Percentiles rank a stretch among this genome's conserved stretches.
phyloP scores from a whole-genome alignment of 2,113 vertebrate species.

The Probosciger aterrimus region DNA sequence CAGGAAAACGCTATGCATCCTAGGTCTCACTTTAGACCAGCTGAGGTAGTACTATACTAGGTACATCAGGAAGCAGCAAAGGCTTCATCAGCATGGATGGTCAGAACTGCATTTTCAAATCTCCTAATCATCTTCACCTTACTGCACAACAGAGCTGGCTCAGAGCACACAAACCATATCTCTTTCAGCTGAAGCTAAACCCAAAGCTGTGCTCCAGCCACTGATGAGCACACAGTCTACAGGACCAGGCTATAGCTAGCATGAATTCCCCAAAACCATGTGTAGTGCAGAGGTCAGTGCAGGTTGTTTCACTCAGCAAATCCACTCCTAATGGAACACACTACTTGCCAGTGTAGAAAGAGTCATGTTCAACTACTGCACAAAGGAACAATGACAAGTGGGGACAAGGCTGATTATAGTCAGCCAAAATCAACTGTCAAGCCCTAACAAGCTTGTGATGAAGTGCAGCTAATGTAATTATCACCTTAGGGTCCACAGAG shows the following conservation, averaged over 20 bases:
- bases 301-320: not conserved
- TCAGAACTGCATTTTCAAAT: not conserved
- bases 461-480: conserved; percentile 59
- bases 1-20: not conserved
- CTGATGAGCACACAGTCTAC: not conserved
- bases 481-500: conserved; percentile 45
- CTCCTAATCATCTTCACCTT: not conserved
- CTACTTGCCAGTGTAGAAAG: not conserved
- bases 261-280: not conserved
- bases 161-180: not conserved
- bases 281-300: not conserved
- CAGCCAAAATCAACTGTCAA: conserved; percentile 58
- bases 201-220: not conserved
- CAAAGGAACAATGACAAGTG: conserved; percentile 58
- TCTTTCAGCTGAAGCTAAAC: not conserved
- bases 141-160: not conserved
- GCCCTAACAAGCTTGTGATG: conserved; percentile 58
- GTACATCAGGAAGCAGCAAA: not conserved
- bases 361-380: conserved; percentile 13
- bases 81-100: not conserved
- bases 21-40: not conserved
- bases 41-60: not conserved
- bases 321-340: not conserved
- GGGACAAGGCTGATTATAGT: conserved; percentile 49
- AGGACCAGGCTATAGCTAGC: not conserved